A percentile compares a stretch with the other conserved stretches of the same genome.
Evolutionary conservation across 2,888 invertebrate species (phyloP).

Genomic region (Nymphalis urticae): DNA sequence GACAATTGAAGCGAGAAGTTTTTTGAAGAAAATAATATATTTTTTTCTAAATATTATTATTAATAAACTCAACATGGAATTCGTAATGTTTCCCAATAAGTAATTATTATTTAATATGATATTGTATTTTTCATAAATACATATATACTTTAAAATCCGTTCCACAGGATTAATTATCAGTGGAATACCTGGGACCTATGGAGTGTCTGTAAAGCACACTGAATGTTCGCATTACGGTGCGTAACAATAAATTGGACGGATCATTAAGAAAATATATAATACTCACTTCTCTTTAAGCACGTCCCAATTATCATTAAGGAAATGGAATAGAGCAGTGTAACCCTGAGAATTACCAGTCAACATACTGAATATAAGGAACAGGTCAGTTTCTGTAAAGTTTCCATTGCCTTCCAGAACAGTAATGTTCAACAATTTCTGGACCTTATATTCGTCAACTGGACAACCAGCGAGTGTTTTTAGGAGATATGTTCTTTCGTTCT

Average conservation of each 20-base stretch:
- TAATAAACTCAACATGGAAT: too few relatives aligned
- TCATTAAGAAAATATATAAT: not conserved
- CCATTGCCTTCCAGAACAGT: conserved; percentile 86
- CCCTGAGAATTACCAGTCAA: conserved; percentile 86
- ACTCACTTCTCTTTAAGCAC: conserved; percentile 84
- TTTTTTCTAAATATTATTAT: too few relatives aligned
- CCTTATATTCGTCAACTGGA: conserved; percentile 86
- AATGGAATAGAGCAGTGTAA: conserved; percentile 86
- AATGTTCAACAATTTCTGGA: conserved; percentile 83
- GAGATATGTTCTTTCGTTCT: conserved; percentile 88
- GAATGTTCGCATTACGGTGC: not conserved
- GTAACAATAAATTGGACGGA: not conserved
- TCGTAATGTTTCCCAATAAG: too few relatives aligned
- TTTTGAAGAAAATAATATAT: too few relatives aligned
- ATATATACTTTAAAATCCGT: too few relatives aligned
- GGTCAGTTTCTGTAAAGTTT: conserved; percentile 89
- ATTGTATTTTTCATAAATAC: too few relatives aligned
- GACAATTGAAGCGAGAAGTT: too few relatives aligned
- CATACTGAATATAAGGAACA: conserved; percentile 88
- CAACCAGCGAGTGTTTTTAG: conserved; percentile 90
- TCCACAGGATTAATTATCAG: too few relatives aligned
- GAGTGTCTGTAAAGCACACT: not conserved
- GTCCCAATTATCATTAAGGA: conserved; percentile 87
- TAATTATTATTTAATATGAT: too few relatives aligned
- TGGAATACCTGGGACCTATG: not conserved